Conservation (phyloP, 2,113 vertebrate genomes). For the Rhinogobius similis region DNA sequence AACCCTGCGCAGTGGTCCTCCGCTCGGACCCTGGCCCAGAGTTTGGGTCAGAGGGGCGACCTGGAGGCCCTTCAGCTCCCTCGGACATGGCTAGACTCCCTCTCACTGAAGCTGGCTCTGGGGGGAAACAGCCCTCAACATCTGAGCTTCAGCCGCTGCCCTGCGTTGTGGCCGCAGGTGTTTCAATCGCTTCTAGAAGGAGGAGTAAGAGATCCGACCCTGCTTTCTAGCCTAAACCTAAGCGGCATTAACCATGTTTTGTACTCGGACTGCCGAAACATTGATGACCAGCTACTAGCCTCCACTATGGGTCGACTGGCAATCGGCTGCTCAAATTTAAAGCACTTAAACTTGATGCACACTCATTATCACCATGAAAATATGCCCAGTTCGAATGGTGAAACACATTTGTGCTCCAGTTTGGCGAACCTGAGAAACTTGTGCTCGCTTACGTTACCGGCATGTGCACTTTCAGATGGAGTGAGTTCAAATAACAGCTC, state of each 20-base stretch:
- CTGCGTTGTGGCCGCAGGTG: conserved; percentile 83
- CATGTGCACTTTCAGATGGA: conserved; percentile 85
- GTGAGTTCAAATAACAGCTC: conserved; percentile 36
- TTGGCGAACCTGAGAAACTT: conserved; percentile 82
- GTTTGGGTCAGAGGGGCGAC: conserved; percentile 83
- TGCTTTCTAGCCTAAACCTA: conserved; percentile 88
- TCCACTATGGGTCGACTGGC: conserved; percentile 83
- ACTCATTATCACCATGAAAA: conserved; percentile 88
- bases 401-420: conserved; percentile 85
- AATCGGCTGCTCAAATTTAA: conserved; percentile 80
- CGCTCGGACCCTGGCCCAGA: conserved; percentile 84
- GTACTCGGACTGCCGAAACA: conserved; percentile 79
- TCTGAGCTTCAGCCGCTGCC: conserved; percentile 92
- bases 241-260: conserved; percentile 88
- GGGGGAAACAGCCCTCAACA: conserved; percentile 88
- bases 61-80: conserved; percentile 94
- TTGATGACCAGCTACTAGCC: conserved; percentile 87
- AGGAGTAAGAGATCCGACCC: conserved; percentile 80
- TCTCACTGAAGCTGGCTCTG: conserved; percentile 85
- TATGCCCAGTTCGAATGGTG: conserved; percentile 72
- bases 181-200: conserved; percentile 84
- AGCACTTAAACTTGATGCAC: conserved; percentile 90
- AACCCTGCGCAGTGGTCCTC: conserved; percentile 86
- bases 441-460: conserved; percentile 85
- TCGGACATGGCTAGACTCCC: conserved; percentile 87